Base-by-base conservation (phyloP, 2,888 invertebrate species). In the Frankliniella fusca region DNA sequence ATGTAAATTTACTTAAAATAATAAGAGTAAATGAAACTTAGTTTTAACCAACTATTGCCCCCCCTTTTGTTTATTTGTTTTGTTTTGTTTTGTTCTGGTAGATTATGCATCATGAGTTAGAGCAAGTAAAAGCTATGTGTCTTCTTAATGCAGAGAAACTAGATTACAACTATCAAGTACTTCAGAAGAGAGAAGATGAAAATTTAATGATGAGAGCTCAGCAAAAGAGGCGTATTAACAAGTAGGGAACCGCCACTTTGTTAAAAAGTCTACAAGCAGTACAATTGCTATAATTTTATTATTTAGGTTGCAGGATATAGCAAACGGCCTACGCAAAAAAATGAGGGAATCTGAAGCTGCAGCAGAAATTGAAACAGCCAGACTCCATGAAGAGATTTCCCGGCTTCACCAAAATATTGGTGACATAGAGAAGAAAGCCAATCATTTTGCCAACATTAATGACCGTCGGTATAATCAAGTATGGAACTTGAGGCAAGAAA, bases 101-200 rank as follows among this genome's bases (percentile, higher is more conserved):
- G 87, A 91, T 92, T 76, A 89, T 97, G 82, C 93, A 96, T 86
- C 92, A 93, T 84, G 95, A 97, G 87, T 89, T 97, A 84, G 93
- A 95, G 85, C 91, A 92, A 85, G 91, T 94, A 48, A 95, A 96
- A 87, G 93, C 94, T 10, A 91, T 94, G 10, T 95, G 95, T 84
- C 90, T 95, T 81, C 91, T 97, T 85, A 97, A 97, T 87, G 93
- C 93, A 18, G 97, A 97, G 87, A 97, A 97, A 88, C 90, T 97
- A 82, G 95, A 96, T 85, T 97, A 97, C 87, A 97, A 96, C 87
- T 96, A 95, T 87, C 94, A 95, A 86, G 92, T 96, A 12, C 88
- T 97, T 80, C 95, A 94, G 88, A 94, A 94, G 86, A 91, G 96
- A 3, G 96, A 97, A 87, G 95, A 96, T 85, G 97, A 97, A 88